Evolutionary conservation across 2,888 invertebrate species (phyloP), one percentile per base, ranked within the genome.

Genomic region (Noctua janthina): DNA sequence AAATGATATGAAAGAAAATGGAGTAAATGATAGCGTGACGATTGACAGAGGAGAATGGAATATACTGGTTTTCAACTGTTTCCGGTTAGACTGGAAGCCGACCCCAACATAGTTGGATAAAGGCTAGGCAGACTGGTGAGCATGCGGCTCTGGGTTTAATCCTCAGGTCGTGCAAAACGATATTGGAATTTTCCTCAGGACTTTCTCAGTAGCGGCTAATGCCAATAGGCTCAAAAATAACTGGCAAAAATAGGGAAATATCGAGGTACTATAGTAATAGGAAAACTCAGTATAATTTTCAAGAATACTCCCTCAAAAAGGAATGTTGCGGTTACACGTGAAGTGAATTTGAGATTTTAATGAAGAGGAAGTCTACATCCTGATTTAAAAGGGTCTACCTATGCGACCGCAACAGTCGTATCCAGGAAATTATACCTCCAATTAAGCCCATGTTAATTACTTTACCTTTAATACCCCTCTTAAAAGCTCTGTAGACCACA

Each of bases 401-500:
- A 43, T 15, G 13, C 15, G 39, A 64, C 39, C 17, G 43, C 64
- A 43, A 0, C 3, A 23, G 62, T 35, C 2, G 8, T 29, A 71
- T 29, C 2, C 39, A 67, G 20, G 0, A 35, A 72, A 67, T 39
- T 23, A 49, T 49, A 67, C 35, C 1, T 79, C 6, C n/a, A 35
- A 46, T 79, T 46, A 46, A 74, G 23, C 29, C 23, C 23, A 23
- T 29, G 20, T 20, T 51, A 64, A 80, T 70, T 73, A 13, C 0
- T 46, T 59, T 20, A 59, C 59, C 39, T 70, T 69, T 15, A 56
- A 56, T 56, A 49, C 17, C 8, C 20, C 68, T 29, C 20, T 23
- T 82, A 69, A 82, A 81, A 77, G 82, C 82, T 67, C 15, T 54
- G 49, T 8, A 20, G n/a, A 81, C 77, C 72, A 11, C 81, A 81